These are phyloP conservation scores for Deroptyus accipitrinus DNA, from an alignment of 2,113 vertebrate genomes.

Conservation along the genomic window DNA sequence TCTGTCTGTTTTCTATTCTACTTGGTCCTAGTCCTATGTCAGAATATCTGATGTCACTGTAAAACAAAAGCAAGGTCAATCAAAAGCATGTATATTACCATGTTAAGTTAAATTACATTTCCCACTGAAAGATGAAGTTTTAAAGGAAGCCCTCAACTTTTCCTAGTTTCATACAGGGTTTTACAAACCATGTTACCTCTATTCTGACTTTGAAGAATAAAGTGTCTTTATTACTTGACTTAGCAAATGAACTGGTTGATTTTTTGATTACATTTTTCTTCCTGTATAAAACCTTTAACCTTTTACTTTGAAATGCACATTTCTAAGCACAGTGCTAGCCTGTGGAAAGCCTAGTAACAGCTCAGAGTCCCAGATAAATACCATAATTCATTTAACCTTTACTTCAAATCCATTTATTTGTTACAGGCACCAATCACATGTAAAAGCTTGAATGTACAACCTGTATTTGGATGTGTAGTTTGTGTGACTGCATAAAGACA, in stretches of 20 bases:
- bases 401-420: background rate
- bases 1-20: background rate
- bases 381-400: conserved; percentile 22
- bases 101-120: conserved; percentile 8
- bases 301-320: background rate
- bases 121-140: background rate
- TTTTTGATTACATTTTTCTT: background rate
- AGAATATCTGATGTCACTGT: conserved; percentile 2
- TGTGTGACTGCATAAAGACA: background rate
- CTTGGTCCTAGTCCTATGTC: background rate
- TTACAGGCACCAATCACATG: background rate
- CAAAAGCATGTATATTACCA: background rate
- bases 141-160: background rate
- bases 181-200: background rate
- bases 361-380: background rate
- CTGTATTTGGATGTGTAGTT: background rate
- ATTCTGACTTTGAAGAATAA: background rate
- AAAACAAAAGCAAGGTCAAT: conserved; percentile 27
- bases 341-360: background rate
- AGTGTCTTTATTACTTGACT: background rate
- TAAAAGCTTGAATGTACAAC: background rate
- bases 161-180: background rate
- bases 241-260: background rate
- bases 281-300: background rate
- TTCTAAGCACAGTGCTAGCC: background rate